A percentile compares a stretch with the other conserved stretches of the same genome.
Evolutionary conservation across 2,888 invertebrate species (phyloP).

Genomic region (Slavum lentiscoides): DNA sequence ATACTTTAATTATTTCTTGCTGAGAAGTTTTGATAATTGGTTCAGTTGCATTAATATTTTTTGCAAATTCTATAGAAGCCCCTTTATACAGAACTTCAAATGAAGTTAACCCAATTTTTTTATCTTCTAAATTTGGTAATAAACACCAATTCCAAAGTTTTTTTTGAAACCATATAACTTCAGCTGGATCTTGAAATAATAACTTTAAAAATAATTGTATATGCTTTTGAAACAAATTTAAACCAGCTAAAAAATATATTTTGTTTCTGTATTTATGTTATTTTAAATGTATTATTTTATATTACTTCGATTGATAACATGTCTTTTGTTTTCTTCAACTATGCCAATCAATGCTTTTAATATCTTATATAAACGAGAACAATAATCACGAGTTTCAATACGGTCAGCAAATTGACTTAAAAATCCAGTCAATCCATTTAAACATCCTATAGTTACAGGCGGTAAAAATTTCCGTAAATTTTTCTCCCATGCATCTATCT

Average conservation of each 20-base stretch:
- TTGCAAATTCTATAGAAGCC: constrained; percentile 24
- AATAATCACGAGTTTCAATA: constrained; percentile 26
- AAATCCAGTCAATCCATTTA: constrained; percentile 35
- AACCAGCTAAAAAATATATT: constrained; percentile 16
- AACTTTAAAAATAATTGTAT: constrained; percentile 33
- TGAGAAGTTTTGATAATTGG: neutral
- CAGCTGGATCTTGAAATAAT: constrained; percentile 17
- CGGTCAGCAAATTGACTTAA: constrained; percentile 27
- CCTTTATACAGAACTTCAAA: constrained; percentile 40
- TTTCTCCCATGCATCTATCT: constrained; percentile 6
- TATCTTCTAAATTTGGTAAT: constrained; percentile 33
- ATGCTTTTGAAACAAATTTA: constrained; percentile 36
- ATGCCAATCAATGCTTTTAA: constrained; percentile 32
- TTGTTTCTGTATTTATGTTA: neutral
- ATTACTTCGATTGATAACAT: constrained; percentile 37
- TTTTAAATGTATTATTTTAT: neutral
- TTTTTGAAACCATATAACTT: constrained; percentile 30
- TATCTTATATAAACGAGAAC: constrained; percentile 19
- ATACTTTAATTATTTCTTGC: constrained; percentile 21
- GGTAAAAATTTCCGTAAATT: neutral
- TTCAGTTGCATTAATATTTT: constrained; percentile 1
- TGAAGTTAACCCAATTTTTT: constrained; percentile 37
- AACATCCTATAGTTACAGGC: constrained; percentile 28
- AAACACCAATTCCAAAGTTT: constrained; percentile 29
- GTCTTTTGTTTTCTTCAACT: constrained; percentile 33